phyloP scores from a whole-genome alignment of 2,888 invertebrate species.

The Nomada ferruginata region DNA sequence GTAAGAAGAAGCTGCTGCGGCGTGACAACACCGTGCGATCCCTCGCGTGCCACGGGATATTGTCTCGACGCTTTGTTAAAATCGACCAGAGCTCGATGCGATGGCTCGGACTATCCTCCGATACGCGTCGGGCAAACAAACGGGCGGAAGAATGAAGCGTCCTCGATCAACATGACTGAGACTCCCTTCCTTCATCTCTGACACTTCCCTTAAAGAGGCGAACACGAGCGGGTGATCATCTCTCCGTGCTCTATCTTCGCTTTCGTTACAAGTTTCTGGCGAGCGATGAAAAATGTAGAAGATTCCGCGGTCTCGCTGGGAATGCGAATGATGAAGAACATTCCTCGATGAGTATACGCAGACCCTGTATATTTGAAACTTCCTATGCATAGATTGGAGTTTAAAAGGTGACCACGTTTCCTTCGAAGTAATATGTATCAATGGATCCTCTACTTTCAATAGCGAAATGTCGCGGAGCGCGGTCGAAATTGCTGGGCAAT shows the following conservation, averaged over 20 bases:
- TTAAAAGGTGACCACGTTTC: too few species aligned
- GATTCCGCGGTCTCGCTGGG: neutral
- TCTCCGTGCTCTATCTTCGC: neutral
- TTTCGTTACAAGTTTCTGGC: neutral
- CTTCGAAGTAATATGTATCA: too few species aligned
- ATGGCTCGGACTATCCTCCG: constrained; percentile 48
- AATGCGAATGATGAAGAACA: too few species aligned
- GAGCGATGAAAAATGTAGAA: constrained; percentile 6
- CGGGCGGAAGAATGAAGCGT: constrained; percentile 49
- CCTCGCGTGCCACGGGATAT: constrained; percentile 5
- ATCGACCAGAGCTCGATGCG: constrained; percentile 32
- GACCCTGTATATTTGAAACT: too few species aligned
- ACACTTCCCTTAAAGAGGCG: neutral
- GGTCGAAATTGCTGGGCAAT: too few species aligned
- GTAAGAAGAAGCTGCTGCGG: constrained; percentile 27
- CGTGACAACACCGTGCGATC: constrained; percentile 40
- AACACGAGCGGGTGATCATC: constrained; percentile 10
- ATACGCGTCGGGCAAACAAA: constrained; percentile 41
- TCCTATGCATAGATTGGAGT: too few species aligned
- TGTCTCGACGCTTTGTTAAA: constrained; percentile 27
- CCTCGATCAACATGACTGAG: constrained; percentile 50
- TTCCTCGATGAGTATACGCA: too few species aligned
- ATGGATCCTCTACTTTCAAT: neutral
- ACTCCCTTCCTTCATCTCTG: constrained; percentile 10
- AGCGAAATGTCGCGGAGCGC: neutral